A percentile compares a stretch with the other conserved stretches of the same genome.
Evolutionary conservation across 1,140 invertebrate genomes (phyloP).

Genomic region (Anoplophora glabripennis): DNA sequence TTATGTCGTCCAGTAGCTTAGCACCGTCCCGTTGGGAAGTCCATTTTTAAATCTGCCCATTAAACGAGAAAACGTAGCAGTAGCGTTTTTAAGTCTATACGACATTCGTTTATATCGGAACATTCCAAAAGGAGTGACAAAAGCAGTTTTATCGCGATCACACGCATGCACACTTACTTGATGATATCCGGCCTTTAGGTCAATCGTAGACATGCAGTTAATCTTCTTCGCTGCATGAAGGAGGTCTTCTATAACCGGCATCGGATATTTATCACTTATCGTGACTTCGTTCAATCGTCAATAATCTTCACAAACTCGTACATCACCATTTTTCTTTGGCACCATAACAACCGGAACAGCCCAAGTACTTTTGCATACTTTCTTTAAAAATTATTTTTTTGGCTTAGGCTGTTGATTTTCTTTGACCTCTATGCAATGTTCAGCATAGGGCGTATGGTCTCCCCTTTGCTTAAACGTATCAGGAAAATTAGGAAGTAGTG

Average conservation of each 20-base stretch:
- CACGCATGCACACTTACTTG: slow-evolving; percentile 13
- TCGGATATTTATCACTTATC: slow-evolving; percentile 43
- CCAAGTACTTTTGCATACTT: slow-evolving; percentile 43
- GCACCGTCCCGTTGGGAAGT: slow-evolving; percentile 1
- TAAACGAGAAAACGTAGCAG: slow-evolving; percentile 48
- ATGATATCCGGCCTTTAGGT: slow-evolving; percentile 38
- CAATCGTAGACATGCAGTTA: too few species aligned
- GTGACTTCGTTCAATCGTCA: slow-evolving; percentile 39
- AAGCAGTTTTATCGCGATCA: slow-evolving; percentile 52
- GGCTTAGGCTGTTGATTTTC: too few species aligned
- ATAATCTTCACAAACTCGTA: slow-evolving; percentile 44
- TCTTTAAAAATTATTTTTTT: too few species aligned
- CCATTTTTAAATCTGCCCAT: slow-evolving; percentile 34
- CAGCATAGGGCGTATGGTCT: too few species aligned
- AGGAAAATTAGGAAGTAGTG: too few species aligned
- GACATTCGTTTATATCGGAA: slow-evolving; percentile 45
- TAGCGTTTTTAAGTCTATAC: slow-evolving; percentile 45
- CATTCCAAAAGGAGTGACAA: slow-evolving; percentile 42
- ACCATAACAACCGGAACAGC: slow-evolving; percentile 44
- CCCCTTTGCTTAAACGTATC: too few species aligned
- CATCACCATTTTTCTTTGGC: slow-evolving; percentile 37
- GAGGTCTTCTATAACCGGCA: slow-evolving; percentile 50
- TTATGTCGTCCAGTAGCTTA: not conserved
- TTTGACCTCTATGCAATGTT: too few species aligned
- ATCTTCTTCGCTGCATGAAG: slow-evolving; percentile 46